phyloP scores from a whole-genome alignment of 2,888 invertebrate species.

The Antheraea assamensis region DNA sequence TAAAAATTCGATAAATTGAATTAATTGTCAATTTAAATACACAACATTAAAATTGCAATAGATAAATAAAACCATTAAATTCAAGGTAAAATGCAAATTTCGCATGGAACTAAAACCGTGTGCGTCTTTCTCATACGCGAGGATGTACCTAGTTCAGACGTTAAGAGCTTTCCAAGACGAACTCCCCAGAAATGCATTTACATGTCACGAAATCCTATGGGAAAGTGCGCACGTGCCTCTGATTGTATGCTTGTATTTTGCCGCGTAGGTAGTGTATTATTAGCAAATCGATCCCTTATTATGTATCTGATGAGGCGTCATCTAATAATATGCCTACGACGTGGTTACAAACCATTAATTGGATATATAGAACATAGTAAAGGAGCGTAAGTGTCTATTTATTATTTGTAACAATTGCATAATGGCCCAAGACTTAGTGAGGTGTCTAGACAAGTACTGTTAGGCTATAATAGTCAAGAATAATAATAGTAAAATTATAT shows the following conservation, averaged over 20 bases:
- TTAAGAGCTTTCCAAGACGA: constrained; percentile 75
- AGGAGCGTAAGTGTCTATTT: neutral
- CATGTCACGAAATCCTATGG: constrained; percentile 73
- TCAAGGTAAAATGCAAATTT: neutral
- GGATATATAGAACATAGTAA: neutral
- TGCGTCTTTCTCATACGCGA: neutral
- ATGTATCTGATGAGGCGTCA: constrained; percentile 15
- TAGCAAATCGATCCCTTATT: constrained; percentile 51
- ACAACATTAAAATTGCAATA: neutral
- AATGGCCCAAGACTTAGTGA: neutral
- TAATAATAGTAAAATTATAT: neutral
- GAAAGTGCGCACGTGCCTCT: constrained; percentile 68
- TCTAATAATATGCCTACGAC: neutral
- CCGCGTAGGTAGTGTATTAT: constrained; percentile 47
- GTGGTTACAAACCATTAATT: neutral
- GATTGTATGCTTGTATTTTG: constrained; percentile 64
- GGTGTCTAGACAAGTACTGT: neutral
- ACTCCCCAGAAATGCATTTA: constrained; percentile 74
- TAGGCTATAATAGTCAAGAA: neutral
- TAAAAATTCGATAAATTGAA: neutral
- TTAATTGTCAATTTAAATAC: neutral
- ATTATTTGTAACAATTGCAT: neutral
- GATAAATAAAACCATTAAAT: neutral
- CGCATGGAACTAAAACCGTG: constrained; percentile 11
- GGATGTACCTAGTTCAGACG: constrained; percentile 25